Evolutionary conservation across 2,113 vertebrate genomes (phyloP).

Genomic region (Bubalus kerabau): DNA sequence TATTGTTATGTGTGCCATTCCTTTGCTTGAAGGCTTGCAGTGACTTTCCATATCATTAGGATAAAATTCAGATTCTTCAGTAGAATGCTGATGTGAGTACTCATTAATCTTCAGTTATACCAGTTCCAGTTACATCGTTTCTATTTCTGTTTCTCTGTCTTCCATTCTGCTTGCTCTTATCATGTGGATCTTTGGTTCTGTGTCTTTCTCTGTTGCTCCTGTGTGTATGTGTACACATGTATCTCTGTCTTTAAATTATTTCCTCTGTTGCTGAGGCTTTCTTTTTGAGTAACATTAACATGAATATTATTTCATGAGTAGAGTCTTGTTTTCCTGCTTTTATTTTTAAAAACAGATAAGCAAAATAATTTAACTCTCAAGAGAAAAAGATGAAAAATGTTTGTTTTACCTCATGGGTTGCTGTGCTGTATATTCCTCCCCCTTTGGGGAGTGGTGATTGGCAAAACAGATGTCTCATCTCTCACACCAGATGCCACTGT

Average conservation of each 20-base stretch:
- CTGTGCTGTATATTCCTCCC: background rate
- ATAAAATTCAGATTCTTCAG: background rate
- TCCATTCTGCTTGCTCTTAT: background rate
- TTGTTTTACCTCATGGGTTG: background rate
- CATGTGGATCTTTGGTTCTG: background rate
- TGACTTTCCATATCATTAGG: background rate
- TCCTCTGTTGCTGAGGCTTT: background rate
- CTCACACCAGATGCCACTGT: background rate
- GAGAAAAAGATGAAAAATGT: background rate
- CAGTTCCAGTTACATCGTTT: background rate
- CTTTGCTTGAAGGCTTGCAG: background rate
- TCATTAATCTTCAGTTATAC: background rate
- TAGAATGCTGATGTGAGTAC: background rate
- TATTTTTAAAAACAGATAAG: conserved; percentile 8
- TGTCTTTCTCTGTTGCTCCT: background rate
- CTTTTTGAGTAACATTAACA: conserved; percentile 1
- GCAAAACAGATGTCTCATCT: background rate
- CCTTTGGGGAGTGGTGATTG: background rate
- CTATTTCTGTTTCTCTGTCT: background rate
- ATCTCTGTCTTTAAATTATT: background rate
- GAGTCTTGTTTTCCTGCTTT: background rate
- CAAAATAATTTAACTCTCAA: conserved; percentile 2
- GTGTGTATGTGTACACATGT: background rate
- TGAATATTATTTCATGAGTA: background rate
- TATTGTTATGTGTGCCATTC: background rate